A percentile compares a stretch with the other conserved stretches of the same genome.
Evolutionary conservation across 2,888 invertebrate species (phyloP).

Genomic region (Lingula anatina): DNA sequence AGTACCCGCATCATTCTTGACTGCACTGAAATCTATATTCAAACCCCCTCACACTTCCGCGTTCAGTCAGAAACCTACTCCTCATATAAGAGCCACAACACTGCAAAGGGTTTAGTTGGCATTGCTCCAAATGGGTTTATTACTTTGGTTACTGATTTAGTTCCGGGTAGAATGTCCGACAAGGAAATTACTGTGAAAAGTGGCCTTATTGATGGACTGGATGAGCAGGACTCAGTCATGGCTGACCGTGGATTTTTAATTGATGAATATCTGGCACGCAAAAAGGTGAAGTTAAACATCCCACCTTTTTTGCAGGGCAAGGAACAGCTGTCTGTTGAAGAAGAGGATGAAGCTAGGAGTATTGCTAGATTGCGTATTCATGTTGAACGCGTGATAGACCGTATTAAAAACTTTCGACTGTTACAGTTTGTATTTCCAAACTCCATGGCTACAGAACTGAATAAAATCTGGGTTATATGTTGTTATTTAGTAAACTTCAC

Average conservation of each 20-base stretch:
- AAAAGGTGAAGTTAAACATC: constrained; percentile 5
- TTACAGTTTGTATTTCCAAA: constrained; percentile 6
- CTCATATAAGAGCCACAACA: constrained; percentile 6
- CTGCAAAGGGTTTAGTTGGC: constrained; percentile 9
- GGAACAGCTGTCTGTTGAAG: constrained; percentile 2
- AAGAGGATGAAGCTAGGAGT: constrained; percentile 1
- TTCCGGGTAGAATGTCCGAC: constrained; percentile 9
- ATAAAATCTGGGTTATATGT: constrained; percentile 9
- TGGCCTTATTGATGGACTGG: constrained; percentile 7
- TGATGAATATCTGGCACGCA: constrained; percentile 5
- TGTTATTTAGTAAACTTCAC: constrained; percentile 4
- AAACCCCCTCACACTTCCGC: constrained; percentile 8
- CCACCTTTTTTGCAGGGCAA: constrained; percentile 7
- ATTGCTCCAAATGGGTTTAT: constrained; percentile 9
- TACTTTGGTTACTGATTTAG: constrained; percentile 7
- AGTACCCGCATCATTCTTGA: constrained; percentile 10
- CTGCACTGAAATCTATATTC: constrained; percentile 10
- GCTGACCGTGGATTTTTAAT: constrained; percentile 11
- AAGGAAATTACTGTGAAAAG: constrained; percentile 7
- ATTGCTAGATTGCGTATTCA: constrained; percentile 6
- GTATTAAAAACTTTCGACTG: constrained; percentile 7
- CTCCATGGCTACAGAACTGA: constrained; percentile 4
- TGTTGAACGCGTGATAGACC: constrained; percentile 6
- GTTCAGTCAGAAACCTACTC: constrained; percentile 5
- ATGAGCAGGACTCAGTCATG: constrained; percentile 10